These are phyloP conservation scores for Strigamia transsilvanica DNA, from an alignment of 2,888 invertebrate species.

Conservation along the genomic window DNA sequence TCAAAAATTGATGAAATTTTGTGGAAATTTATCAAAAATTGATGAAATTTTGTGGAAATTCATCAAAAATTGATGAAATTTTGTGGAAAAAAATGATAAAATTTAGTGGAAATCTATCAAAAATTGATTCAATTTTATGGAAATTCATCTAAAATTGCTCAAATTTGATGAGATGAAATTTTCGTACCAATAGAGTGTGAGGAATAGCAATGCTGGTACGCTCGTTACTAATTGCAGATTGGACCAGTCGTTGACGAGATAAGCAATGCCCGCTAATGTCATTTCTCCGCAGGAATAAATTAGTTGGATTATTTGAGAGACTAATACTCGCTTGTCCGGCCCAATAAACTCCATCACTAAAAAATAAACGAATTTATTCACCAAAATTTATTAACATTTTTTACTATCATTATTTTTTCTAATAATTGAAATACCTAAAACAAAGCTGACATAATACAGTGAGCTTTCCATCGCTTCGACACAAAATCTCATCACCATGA, in stretches of 20 bases:
- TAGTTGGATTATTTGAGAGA: constrained; percentile 35
- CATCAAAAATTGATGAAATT: too few species aligned
- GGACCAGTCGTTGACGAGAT: constrained; percentile 74
- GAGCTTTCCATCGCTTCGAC: constrained; percentile 33
- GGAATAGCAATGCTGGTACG: not conserved
- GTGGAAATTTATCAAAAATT: too few species aligned
- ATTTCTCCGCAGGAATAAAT: constrained; percentile 60
- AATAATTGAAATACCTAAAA: constrained; percentile 36
- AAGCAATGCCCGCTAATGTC: constrained; percentile 72
- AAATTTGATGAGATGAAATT: too few species aligned
- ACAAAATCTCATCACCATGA: constrained; percentile 18
- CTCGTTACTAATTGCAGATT: constrained; percentile 71
- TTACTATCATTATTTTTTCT: too few species aligned
- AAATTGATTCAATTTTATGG: too few species aligned
- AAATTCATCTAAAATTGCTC: too few species aligned
- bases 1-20: too few species aligned
- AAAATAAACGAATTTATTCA: not conserved
- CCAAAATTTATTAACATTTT: not conserved
- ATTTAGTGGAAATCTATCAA: too few species aligned
- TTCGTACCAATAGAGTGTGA: constrained; percentile 37
- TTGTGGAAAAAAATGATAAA: too few species aligned
- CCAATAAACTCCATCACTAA: constrained; percentile 40
- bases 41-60: too few species aligned
- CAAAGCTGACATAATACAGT: not conserved
- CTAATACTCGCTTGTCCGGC: constrained; percentile 26